phyloP scores from a whole-genome alignment of 2,113 vertebrate genomes.

The Anolis carolinensis region DNA sequence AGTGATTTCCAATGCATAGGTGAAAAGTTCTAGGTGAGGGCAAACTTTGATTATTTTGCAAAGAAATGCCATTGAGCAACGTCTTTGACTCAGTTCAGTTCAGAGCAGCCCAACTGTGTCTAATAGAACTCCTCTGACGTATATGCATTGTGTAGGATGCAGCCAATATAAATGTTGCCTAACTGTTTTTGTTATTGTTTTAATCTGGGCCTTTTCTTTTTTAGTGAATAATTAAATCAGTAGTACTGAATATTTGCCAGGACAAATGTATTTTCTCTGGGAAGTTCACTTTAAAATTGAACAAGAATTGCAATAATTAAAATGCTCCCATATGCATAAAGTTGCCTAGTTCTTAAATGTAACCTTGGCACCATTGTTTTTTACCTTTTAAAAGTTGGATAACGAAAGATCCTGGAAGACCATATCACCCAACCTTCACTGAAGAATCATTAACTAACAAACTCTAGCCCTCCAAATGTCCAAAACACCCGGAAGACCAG shows the following conservation, averaged over 20 bases:
- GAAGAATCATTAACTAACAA: too few relatives aligned
- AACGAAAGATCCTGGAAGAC: neutral
- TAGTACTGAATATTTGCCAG: neutral
- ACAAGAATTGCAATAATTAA: neutral
- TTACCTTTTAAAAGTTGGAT: neutral
- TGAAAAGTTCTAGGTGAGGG: neutral
- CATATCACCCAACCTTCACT: too few relatives aligned
- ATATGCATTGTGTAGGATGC: neutral
- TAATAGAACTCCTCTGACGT: constrained; percentile 1
- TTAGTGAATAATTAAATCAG: neutral
- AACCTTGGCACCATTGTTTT: neutral
- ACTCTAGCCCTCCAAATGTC: too few relatives aligned
- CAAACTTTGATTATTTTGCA: neutral
- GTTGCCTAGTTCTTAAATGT: neutral
- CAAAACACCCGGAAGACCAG: too few relatives aligned
- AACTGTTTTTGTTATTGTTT: neutral
- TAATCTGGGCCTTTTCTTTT: neutral
- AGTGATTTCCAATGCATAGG: neutral
- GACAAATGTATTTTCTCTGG: neutral
- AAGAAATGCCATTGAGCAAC: neutral
- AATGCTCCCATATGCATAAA: neutral
- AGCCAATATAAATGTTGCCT: neutral
- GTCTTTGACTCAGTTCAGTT: neutral
- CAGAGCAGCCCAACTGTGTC: neutral
- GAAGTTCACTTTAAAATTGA: neutral